Evolutionary conservation across 2,888 invertebrate genomes (phyloP), one percentile per base, ranked within the genome.

Genomic region (Caenorhabditis becei): DNA sequence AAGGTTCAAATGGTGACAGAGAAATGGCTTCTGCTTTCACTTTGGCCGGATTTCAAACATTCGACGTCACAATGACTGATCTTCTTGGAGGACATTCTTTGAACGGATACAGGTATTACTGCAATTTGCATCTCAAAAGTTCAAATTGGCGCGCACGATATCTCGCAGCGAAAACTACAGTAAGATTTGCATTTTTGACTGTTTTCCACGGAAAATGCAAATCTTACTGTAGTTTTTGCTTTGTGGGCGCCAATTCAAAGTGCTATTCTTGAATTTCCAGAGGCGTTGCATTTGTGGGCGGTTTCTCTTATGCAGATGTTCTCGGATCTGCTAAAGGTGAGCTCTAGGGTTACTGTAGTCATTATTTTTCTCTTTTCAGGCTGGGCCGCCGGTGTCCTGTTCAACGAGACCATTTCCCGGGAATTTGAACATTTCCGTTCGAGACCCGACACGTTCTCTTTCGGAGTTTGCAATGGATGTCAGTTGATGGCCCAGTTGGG

Each of bases 291-390:
- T 98, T 98, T 92, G 97, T 97, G 0, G 98, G 97, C 54, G 99
- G 99, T n/a, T 99, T 99, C 92, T 97, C 97, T 92, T 98, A 97
- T 92, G 97, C 97, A 53, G 96, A 96, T 95, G 98, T 97, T 0
- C 93, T 97, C 63, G 98, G 98, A 5, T 97, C 97, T 0, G 97
- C 96, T 0, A 97, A 97, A 93, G 93, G 92, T 80, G 16, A 37
- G n/a, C n/a, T n/a, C n/a, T n/a, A n/a, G 28, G 16, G 16, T 56
- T 54, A 7, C 54, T 26, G 24, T 54, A 28, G 24, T 1, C 8
- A 11, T 10, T 26, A 35, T 35, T 16, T 8, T 66, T 16, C 18
- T 44, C n/a, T 51, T 11, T 54, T 0, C n/a, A 66, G 67, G 54
- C 24, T 81, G 80, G 82, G 67, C 75, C 11, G 69, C 67, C 11